phyloP scores from a whole-genome alignment of 2,113 vertebrate genomes.

The Spea bombifrons region DNA sequence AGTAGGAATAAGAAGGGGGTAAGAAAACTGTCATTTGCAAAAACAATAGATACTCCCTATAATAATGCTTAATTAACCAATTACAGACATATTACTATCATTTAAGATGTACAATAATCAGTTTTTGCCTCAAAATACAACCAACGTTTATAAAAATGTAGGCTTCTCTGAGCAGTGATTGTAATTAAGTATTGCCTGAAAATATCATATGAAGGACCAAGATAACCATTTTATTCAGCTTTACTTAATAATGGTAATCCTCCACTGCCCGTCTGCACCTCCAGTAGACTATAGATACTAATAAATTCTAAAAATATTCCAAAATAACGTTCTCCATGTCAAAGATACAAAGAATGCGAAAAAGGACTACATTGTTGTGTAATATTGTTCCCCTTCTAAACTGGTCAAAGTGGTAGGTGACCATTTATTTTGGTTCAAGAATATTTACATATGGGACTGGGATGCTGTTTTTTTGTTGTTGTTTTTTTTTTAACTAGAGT shows the following conservation, averaged over 20 bases:
- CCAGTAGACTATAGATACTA: slow-evolving; percentile 54
- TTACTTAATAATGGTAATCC: slow-evolving; percentile 58
- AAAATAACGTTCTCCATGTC: no score
- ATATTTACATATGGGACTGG: no score
- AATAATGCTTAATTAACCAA: slow-evolving; percentile 18
- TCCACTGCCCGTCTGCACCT: slow-evolving; percentile 48
- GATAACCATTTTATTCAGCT: slow-evolving; percentile 50
- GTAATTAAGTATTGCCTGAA: slow-evolving; percentile 59
- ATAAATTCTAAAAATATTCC: slow-evolving; percentile 44
- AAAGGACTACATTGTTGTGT: no score
- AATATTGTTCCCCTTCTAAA: no score
- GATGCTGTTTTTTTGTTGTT: no score
- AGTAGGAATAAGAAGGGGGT: not conserved
- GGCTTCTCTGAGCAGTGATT: slow-evolving; percentile 48
- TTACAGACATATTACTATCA: not conserved
- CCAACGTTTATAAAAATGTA: not conserved
- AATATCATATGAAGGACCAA: slow-evolving; percentile 45
- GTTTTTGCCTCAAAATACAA: not conserved
- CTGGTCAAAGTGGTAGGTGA: no score
- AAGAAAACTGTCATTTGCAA: slow-evolving; percentile 13
- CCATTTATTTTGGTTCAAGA: no score
- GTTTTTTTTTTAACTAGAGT: no score
- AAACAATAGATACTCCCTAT: slow-evolving; percentile 17
- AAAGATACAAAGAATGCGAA: no score
- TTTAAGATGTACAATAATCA: not conserved